Evolutionary conservation across 2,113 vertebrate genomes (phyloP).

Genomic region (Neolamprologus hecqui): DNA sequence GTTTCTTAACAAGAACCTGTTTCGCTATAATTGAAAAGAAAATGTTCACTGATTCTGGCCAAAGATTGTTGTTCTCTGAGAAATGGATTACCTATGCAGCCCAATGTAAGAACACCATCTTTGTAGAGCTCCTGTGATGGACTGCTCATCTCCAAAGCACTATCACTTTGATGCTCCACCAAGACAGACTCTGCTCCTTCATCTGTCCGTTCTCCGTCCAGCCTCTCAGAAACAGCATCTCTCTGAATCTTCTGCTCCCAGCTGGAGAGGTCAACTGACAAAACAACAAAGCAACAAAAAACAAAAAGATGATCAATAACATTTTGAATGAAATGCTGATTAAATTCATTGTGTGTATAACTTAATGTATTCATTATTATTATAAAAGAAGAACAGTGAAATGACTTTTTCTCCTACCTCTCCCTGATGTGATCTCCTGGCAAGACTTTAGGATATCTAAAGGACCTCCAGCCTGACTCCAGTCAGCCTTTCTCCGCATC

Average conservation of each 20-base stretch:
- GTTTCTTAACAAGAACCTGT: neutral
- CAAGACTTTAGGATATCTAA: conserved; percentile 81
- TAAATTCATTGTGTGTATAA: neutral
- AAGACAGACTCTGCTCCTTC: conserved; percentile 69
- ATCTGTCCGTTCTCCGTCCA: conserved; percentile 66
- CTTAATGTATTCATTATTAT: neutral
- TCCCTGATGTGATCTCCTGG: conserved; percentile 79
- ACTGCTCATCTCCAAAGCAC: conserved; percentile 70
- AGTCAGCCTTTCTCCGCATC: conserved; percentile 72
- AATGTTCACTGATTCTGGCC: neutral
- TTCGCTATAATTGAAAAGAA: neutral
- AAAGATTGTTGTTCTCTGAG: neutral
- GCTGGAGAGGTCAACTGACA: conserved; percentile 82
- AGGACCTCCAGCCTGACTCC: conserved; percentile 78
- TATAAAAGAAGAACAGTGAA: neutral
- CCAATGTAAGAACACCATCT: conserved; percentile 84
- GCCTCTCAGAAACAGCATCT: conserved; percentile 64
- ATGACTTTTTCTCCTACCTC: conserved; percentile 62
- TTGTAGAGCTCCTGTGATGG: conserved; percentile 79
- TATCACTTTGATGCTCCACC: conserved; percentile 78
- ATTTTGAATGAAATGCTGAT: neutral
- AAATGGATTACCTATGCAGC: conserved; percentile 76
- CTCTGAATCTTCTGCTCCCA: conserved; percentile 88
- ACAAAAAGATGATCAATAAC: neutral
- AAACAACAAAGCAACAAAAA: neutral